phyloP scores from a whole-genome alignment of 1,140 invertebrate genomes.

The Lepidurus arcticus region DNA sequence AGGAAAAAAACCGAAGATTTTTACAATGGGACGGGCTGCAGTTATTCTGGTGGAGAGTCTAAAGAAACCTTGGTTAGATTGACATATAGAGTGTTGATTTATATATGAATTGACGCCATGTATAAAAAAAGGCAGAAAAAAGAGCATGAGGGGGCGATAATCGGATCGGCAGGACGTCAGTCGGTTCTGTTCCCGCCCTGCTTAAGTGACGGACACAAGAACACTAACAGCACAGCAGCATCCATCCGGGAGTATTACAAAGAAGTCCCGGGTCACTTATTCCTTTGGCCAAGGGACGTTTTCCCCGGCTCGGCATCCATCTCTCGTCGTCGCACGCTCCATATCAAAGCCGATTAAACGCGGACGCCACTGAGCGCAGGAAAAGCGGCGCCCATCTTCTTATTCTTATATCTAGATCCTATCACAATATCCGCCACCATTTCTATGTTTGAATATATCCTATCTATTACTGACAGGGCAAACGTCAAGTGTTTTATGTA shows the following conservation, averaged over 20 bases:
- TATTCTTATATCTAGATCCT: slow-evolving; percentile 5
- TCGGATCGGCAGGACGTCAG: slow-evolving; percentile 17
- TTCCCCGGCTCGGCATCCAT: background rate
- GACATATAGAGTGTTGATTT: background rate
- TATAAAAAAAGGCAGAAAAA: slow-evolving; percentile 3
- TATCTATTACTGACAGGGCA: slow-evolving; percentile 9
- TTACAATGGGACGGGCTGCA: too few species aligned
- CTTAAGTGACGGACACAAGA: slow-evolving; percentile 21
- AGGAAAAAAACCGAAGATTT: too few species aligned
- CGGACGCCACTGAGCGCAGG: slow-evolving; percentile 7
- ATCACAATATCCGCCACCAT: background rate
- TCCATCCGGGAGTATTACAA: slow-evolving; percentile 17
- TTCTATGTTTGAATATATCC: background rate
- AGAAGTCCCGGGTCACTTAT: slow-evolving; percentile 18
- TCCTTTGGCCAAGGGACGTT: background rate
- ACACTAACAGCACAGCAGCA: slow-evolving; percentile 9
- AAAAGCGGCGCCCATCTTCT: slow-evolving; percentile 17
- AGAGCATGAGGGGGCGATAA: slow-evolving; percentile 17
- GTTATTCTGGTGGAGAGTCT: background rate
- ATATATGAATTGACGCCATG: background rate
- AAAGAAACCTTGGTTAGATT: background rate
- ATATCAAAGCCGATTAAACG: slow-evolving; percentile 10
- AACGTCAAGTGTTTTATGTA: slow-evolving; percentile 3
- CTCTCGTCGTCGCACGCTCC: slow-evolving; percentile 12
- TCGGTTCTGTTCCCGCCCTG: slow-evolving; percentile 20